Base-by-base conservation (phyloP, 2,888 invertebrate genomes). In the Nomada flava region DNA sequence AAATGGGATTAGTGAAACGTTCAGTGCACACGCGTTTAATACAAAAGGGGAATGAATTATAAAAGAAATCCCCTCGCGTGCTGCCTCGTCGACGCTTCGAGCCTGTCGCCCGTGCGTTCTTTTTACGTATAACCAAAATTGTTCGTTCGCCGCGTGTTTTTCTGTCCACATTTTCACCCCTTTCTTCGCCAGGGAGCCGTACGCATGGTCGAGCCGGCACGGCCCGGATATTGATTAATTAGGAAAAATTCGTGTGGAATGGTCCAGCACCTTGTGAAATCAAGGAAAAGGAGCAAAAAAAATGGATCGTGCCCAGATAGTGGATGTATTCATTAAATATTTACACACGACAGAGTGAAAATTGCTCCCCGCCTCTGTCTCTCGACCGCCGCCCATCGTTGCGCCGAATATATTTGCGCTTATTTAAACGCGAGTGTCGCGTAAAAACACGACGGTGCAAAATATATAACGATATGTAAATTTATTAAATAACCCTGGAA, bases 171-270 rank as follows among this genome's bases (percentile, higher is more conserved):
- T 67, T 77, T 59, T 55, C 42, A 26, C 67, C 83, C 74, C 65
- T 73, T 78, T 78, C 69, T 73, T 82, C 69, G 63, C 36, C 63
- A 11, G 62, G 71, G 60, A 60, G 68, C 42, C 72, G 60, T 77
- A 78, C 74, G 78, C 78, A 82, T 82, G 83, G 78, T 44, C 83
- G 82, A 82, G 60, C 52, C 72, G 42, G 57, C 75, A 64, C 67
- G 62, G 52, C 69, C 79, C 82, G 83, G 88, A 86, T 89, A 89
- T 89, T 86, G 88, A 89, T 89, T 89, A 88, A 89, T 89, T 88
- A 85, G 84, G 77, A 87, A 86, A 88, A 88, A 86, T 80, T 83
- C 83, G 42, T 64, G 80, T 50, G 57, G 83, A 68, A 80, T 76
- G 74, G 82, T 75, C 52, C 60, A 75, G 29, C 63, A 76, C 76